Evolutionary conservation across 1,140 invertebrate species (phyloP).

Genomic region (Apis laboriosa): DNA sequence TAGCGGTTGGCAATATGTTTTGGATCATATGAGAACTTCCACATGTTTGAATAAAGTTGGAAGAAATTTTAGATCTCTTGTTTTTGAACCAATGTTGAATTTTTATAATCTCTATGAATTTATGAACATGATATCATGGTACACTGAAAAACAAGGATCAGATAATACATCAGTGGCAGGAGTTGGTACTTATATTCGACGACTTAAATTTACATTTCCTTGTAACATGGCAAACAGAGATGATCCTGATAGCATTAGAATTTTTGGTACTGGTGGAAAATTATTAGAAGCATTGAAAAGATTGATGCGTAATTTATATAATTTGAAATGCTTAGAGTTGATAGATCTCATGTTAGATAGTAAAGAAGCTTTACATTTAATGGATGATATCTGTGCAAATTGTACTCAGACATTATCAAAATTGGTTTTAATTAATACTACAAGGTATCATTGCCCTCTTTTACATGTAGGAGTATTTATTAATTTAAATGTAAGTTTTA

Average conservation of each 20-base stretch:
- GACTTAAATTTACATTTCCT: constrained; percentile 89
- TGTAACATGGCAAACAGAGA: constrained; percentile 86
- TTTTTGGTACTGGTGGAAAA: constrained; percentile 90
- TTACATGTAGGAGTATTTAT: constrained; percentile 90
- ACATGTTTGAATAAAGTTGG: constrained; percentile 88
- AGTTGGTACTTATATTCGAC: constrained; percentile 83
- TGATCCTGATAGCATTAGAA: constrained; percentile 83
- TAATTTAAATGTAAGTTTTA: constrained; percentile 84
- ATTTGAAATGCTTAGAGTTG: constrained; percentile 86
- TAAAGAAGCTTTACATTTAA: constrained; percentile 85
- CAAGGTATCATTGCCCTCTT: constrained; percentile 87
- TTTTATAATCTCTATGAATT: constrained; percentile 93
- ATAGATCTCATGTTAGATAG: constrained; percentile 89
- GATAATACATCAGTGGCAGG: constrained; percentile 75
- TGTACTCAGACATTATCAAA: constrained; percentile 85
- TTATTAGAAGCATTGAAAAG: constrained; percentile 86
- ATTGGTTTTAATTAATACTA: constrained; percentile 89
- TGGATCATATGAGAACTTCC: constrained; percentile 89
- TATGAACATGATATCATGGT: constrained; percentile 90
- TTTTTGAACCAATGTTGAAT: constrained; percentile 89
- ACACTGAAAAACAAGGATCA: constrained; percentile 80
- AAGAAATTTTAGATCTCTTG: constrained; percentile 84
- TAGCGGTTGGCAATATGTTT: constrained; percentile 89
- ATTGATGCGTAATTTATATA: constrained; percentile 86
- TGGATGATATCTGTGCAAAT: constrained; percentile 88